Base-by-base conservation (phyloP, 1,140 invertebrate genomes). In the Lineus longissimus region DNA sequence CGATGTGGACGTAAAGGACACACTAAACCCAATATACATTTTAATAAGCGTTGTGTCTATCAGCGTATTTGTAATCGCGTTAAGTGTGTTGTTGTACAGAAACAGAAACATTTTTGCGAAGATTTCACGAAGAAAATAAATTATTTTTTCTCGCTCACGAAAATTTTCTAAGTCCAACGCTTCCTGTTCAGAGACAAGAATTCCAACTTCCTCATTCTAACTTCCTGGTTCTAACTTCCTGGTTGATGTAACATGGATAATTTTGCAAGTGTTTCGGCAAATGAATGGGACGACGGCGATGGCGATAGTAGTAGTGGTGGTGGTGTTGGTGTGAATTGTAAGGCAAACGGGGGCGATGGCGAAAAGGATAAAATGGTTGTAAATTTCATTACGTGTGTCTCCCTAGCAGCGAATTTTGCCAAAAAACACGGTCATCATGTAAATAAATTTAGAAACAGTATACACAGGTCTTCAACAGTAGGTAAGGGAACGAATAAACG, bases 371-470 rank as follows among this genome's bases (percentile, higher is more conserved):
- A 51, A 27, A 51, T 7, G 4, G 47, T 51, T 51, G 47, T 51
- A 51, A 51, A 51, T n/a, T 51, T 51, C n/a, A n/a, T 51, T n/a
- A 51, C 47, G 4, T 51, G 47, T 51, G 47, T 51, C 4, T 51
- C 47, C 4, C n/a, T 51, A 51, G 47, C 47, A 7, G 6, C 47
- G 47, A 51, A 51, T n/a, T 51, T 51, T 6, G 47, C 47, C 47
- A 51, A 51, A n/a, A 51, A 51, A n/a, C 47, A 51, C 25, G 47
- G 47, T 51, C 47, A 51, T 51, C 47, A 51, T n/a, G 47, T 51
- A n/a, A 51, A 51, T 51, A 51, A 51, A 27, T 51, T 51, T 6
- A 51, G 47, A 51, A 51, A 51, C n/a, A 51, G 47, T n/a, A 51
- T 51, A 51, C 6, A 51, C 25, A 19, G 47, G n/a, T 51, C 47